Evolutionary conservation across 2,113 vertebrate genomes (phyloP).

Genomic region (Scophthalmus maximus): DNA sequence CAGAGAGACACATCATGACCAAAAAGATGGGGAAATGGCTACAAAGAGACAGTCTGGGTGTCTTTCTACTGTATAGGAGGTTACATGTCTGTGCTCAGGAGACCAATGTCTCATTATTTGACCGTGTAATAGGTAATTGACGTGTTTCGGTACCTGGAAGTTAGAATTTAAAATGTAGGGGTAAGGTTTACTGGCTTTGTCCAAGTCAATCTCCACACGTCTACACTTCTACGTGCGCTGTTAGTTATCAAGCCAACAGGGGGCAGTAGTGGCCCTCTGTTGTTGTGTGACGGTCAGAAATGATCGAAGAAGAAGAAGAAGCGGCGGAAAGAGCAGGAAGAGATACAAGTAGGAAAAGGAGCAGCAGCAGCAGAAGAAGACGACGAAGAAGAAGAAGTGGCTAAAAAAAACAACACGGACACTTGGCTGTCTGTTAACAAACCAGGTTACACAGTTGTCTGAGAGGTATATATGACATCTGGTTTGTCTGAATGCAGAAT

Average conservation of each 20-base stretch:
- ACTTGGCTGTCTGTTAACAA: conserved; percentile 66
- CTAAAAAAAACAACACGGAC: conserved; percentile 68
- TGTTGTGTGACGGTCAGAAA: not conserved
- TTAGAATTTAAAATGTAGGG: not conserved
- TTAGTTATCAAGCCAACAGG: conserved; percentile 15
- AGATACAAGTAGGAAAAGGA: conserved; percentile 37
- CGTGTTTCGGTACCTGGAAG: not conserved
- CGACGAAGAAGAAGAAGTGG: conserved; percentile 33
- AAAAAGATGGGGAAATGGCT: no score
- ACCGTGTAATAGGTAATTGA: not conserved
- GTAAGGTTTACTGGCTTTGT: not conserved
- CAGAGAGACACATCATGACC: no score
- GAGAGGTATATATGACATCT: conserved; percentile 55
- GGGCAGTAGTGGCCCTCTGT: conserved; percentile 32
- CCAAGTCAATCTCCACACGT: not conserved
- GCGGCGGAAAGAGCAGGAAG: conserved; percentile 49
- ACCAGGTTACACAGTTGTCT: conserved; percentile 66
- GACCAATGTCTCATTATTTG: not conserved
- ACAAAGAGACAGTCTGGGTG: no score
- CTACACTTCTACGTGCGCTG: not conserved
- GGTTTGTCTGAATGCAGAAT: conserved; percentile 38
- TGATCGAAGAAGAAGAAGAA: conserved; percentile 39
- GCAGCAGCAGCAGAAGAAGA: conserved; percentile 63
- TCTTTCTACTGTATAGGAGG: no score
- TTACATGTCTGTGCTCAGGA: no score